Evolutionary conservation across 2,797 vertebrate species (phyloP), one percentile per base, ranked within the genome.

Genomic region (Silurus lanzhouensis): DNA sequence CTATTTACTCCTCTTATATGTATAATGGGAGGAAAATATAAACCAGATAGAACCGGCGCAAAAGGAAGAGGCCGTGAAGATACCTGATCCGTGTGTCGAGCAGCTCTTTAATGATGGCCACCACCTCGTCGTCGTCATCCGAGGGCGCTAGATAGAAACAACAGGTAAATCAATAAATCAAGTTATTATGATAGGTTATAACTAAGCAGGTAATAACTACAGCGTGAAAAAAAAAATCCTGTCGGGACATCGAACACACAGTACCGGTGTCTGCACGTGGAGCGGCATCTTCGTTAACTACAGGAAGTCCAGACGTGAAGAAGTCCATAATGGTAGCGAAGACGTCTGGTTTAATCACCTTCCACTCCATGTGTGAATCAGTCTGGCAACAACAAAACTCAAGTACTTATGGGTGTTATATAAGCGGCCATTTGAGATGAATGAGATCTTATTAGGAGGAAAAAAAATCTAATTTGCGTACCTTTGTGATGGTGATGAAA

Each of bases 321-420:
- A 99, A 99, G 93, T 99, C 98, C 98, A 99, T 99, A 82, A 99
- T 97, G 83, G 96, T 91, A 88, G 98, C 98, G 91, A 97, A 99
- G 77, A 99, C 96, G 89, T 99, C 98, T 9, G 98, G 98, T 91
- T 99, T 99, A 57, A 96, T 95, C 22, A 96, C 90, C 84, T 90
- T 95, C 95, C 95, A 96, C 87, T 95, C 94, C 60, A 91, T 82
- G 31, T 83, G 58, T 0, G 78, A 78, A 91, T 93, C 89, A 55
- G 89, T 70, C 95, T 96, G 67, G 79, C 52, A 2, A 9, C 64
- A 22, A 55, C 8, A 83, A 64, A 66, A 31, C 38, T 38, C 38
- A 38, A 38, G 38, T 38, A 38, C 38, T 38, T 38, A 38, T 38
- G 38, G 38, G 38, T 38, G 4, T 38, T 38, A 38, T 38, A 38